These are phyloP conservation scores for Monomorium pharaonis DNA, from an alignment of 1,140 invertebrate genomes.

Conservation along the genomic window DNA sequence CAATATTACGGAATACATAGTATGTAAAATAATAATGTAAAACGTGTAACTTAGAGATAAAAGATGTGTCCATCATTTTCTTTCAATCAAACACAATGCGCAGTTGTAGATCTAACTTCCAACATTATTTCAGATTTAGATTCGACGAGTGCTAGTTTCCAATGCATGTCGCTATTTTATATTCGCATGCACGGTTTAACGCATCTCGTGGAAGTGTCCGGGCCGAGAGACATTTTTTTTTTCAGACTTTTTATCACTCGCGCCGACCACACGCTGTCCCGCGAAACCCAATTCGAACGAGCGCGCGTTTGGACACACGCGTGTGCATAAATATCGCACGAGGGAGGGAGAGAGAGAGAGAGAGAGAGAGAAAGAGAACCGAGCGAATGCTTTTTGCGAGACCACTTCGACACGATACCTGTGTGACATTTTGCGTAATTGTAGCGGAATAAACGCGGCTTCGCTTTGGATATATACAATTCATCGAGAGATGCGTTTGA, in stretches of 20 bases:
- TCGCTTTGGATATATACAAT: slow-evolving; percentile 27
- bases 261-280: slow-evolving; percentile 29
- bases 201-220: not conserved
- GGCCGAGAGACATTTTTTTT: slow-evolving; percentile 37
- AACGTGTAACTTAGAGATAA: not conserved
- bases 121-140: not conserved
- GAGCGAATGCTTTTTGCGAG: slow-evolving; percentile 31
- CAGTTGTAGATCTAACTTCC: not conserved
- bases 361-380: not conserved
- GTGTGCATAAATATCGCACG: slow-evolving; percentile 29
- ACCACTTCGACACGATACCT: slow-evolving; percentile 27
- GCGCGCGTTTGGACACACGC: slow-evolving; percentile 14
- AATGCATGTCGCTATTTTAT: not conserved
- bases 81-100: not conserved
- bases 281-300: slow-evolving; percentile 41
- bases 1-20: not conserved
- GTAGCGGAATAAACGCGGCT: slow-evolving; percentile 48
- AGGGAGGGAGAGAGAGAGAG: not conserved
- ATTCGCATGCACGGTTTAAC: not conserved
- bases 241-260: slow-evolving; percentile 18
- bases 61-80: not conserved
- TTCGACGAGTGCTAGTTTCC: not conserved
- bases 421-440: slow-evolving; percentile 40
- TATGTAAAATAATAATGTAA: not conserved
- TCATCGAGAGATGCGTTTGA: slow-evolving; percentile 42